Evolutionary conservation across 2,888 invertebrate genomes (phyloP), one percentile per base, ranked within the genome.

Genomic region (Hirtodrosophila alboralis): DNA sequence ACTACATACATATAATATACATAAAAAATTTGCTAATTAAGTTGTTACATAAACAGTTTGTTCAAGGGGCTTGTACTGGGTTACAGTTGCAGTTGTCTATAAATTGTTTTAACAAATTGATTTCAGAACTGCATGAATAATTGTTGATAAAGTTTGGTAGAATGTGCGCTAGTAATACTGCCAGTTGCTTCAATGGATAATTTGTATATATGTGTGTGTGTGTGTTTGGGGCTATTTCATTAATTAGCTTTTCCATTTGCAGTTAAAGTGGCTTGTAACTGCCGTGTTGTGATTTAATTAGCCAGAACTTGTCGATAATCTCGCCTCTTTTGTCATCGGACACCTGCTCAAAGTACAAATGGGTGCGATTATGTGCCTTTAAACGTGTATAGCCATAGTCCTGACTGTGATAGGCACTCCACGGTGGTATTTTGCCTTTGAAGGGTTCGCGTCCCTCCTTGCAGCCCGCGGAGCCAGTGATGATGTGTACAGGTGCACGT

Each of bases 341-440:
- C 51, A 95, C 93, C 93, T 99, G 98, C 88, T 98, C 97, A 68
- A 97, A 91, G 89, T 97, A 94, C 31, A 99, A 89, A 91, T 99
- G 99, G 0, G 96, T 95, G 8, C 87, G 88, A 91, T 99, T 99
- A 84, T 93, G 91, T 0, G 94, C 95, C 79, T 93, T 93, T 91
- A 99, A 91, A 52, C 97, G 92, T 1, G 97, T 96, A 90, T 97
- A 99, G 0, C 99, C 98, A 91, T 98, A 99, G 91, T 98, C 98
- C 52, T 90, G 92, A 63, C 95, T 96, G 23, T 96, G 93, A 90
- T 95, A 95, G 1, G 97, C 97, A 36, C 96, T 96, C 96, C 97
- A 98, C 0, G 91, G 88, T 0, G 94, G 94, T 74, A 88, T 87
- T 21, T 85, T 75, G 13, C 92, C 86, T 14, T 91, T 90, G 87